Conservation (phyloP, 2,797 vertebrate genomes). For the Crotalus adamanteus region DNA sequence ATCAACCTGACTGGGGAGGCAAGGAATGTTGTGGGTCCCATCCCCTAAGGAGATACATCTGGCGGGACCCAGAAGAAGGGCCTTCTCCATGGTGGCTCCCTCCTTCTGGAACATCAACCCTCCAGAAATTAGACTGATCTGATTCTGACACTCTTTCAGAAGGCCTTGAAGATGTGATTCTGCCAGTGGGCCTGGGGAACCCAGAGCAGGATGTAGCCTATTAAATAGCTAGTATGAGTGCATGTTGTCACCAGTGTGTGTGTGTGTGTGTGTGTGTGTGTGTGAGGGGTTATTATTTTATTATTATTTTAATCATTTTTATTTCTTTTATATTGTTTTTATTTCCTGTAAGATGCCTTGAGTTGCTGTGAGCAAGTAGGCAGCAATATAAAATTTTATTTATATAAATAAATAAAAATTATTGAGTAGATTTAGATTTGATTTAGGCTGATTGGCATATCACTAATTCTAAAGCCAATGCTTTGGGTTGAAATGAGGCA, state of each 20-base stretch:
- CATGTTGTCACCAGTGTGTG: neutral
- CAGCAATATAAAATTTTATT: no score
- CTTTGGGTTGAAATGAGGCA: neutral
- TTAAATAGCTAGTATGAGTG: neutral
- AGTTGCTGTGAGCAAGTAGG: no score
- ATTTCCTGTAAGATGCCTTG: no score
- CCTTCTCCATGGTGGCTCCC: neutral
- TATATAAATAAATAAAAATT: neutral
- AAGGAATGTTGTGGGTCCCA: neutral
- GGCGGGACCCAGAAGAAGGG: neutral
- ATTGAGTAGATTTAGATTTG: neutral
- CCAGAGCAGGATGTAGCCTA: neutral
- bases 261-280: no score
- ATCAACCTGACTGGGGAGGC: neutral
- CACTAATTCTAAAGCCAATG: neutral
- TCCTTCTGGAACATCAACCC: neutral
- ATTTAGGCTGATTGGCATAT: neutral
- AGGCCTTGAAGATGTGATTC: neutral
- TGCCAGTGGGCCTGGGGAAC: neutral
- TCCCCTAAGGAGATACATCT: neutral
- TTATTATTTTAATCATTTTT: neutral
- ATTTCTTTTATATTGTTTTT: neutral
- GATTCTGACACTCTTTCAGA: neutral
- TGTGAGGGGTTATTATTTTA: neutral
- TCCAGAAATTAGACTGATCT: neutral